phyloP scores from a whole-genome alignment of 1,140 invertebrate genomes.

The Caenorhabditis inopinata region DNA sequence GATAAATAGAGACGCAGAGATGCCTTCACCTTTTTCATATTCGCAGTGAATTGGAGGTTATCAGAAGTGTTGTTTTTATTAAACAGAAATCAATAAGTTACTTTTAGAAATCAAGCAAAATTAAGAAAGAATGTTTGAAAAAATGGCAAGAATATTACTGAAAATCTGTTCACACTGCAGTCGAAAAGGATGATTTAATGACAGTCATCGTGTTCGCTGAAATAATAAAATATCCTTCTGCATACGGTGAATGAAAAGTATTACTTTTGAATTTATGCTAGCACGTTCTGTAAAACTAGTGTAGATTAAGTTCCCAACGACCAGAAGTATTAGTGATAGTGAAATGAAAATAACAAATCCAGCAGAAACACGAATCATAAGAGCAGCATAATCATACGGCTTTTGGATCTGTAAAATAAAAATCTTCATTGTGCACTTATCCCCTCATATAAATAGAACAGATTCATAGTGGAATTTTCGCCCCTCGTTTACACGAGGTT shows the following conservation, averaged over 20 bases:
- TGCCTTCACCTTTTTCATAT: constrained; percentile 18
- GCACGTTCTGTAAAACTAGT: constrained; percentile 17
- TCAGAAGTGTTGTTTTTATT: background rate
- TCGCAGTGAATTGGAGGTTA: background rate
- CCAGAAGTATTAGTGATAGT: constrained; percentile 44
- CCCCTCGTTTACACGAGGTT: no score
- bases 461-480: no score
- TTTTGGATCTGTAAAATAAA: background rate
- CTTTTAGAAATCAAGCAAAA: background rate
- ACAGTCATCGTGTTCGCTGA: constrained; percentile 3
- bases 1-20: background rate
- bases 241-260: background rate
- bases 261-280: background rate
- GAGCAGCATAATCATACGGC: constrained; percentile 47
- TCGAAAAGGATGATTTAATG: no score
- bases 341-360: constrained; percentile 48
- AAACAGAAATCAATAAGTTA: constrained; percentile 6
- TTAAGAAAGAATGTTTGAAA: no score
- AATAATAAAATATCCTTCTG: background rate
- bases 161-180: no score
- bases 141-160: no score
- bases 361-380: constrained; percentile 45
- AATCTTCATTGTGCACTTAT: background rate
- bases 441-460: no score
- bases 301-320: constrained; percentile 52